These are phyloP conservation scores for Oasisia sp. DNA, from an alignment of 2,888 invertebrate species.

Conservation along the genomic window DNA sequence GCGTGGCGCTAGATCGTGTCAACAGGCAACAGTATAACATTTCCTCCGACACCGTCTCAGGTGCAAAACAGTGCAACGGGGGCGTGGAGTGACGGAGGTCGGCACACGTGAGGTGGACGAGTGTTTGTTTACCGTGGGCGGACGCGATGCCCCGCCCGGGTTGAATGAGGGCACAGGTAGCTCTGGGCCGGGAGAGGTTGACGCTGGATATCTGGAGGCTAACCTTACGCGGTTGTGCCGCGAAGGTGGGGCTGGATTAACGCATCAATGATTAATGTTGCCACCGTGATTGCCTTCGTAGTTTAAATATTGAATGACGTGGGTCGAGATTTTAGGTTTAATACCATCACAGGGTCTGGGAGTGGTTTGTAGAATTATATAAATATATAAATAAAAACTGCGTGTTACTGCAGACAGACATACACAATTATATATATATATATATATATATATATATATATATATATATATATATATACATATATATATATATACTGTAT, in stretches of 20 bases:
- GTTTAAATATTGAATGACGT: not conserved
- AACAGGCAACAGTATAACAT: not conserved
- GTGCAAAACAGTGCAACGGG: not conserved
- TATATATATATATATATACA: not conserved
- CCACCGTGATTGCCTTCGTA: not conserved
- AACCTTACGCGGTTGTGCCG: not conserved
- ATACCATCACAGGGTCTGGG: too few relatives aligned
- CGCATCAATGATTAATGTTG: not conserved
- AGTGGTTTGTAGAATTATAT: too few relatives aligned
- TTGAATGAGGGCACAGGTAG: not conserved
- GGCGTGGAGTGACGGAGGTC: not conserved
- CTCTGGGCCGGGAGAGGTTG: not conserved
- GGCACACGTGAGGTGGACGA: not conserved
- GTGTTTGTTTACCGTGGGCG: not conserved
- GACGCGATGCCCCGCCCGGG: not conserved
- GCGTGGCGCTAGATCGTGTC: not conserved
- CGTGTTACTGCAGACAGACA: not conserved
- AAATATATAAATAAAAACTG: too few relatives aligned
- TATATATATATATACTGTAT: constrained; percentile 1
- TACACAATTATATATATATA: not conserved
- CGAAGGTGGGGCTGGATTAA: not conserved
- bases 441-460: not conserved
- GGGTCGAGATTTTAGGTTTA: not conserved
- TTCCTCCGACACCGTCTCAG: not conserved
- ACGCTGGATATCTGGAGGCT: not conserved